Conservation (phyloP, 2,797 vertebrate species). For the Gymnoscopelus microlampas region DNA sequence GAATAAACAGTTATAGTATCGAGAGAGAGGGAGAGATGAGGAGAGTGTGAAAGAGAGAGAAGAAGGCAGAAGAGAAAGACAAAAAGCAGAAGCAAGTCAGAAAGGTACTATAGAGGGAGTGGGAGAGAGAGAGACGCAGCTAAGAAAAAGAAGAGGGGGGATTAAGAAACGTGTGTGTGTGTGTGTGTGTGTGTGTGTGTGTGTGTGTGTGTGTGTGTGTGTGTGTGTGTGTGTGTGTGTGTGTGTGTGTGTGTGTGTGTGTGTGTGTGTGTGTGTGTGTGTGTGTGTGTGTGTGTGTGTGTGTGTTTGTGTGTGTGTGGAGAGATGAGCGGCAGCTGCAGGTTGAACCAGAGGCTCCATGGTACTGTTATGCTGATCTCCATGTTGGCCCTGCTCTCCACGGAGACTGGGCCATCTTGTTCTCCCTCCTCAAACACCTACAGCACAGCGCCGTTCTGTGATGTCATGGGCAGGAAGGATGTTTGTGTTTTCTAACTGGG, state of each 20-base stretch:
- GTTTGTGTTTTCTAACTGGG: constrained; percentile 61
- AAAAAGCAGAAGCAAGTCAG: constrained; percentile 9
- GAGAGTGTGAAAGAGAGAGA: constrained; percentile 20
- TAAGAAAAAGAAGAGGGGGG: neutral
- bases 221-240: neutral
- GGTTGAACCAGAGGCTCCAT: constrained; percentile 53
- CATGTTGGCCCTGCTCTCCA: constrained; percentile 67
- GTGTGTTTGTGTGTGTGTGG: constrained; percentile 31
- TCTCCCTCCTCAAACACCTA: constrained; percentile 37
- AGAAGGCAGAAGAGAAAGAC: constrained; percentile 10
- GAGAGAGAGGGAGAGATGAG: constrained; percentile 30
- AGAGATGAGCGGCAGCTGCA: constrained; percentile 61
- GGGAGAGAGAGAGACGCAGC: neutral
- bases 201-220: constrained; percentile 3
- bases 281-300: constrained; percentile 2
- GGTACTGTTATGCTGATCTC: constrained; percentile 54
- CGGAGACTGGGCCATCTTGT: constrained; percentile 49
- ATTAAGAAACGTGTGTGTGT: neutral
- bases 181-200: neutral
- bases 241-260: neutral
- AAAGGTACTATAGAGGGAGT: constrained; percentile 4
- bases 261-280: constrained; percentile 6
- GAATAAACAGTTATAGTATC: constrained; percentile 40
- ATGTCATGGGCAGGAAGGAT: constrained; percentile 49
- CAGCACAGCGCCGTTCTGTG: constrained; percentile 12